Evolutionary conservation across 2,888 invertebrate genomes (phyloP), one percentile per base, ranked within the genome.

Genomic region (Drosophila meridionalis): DNA sequence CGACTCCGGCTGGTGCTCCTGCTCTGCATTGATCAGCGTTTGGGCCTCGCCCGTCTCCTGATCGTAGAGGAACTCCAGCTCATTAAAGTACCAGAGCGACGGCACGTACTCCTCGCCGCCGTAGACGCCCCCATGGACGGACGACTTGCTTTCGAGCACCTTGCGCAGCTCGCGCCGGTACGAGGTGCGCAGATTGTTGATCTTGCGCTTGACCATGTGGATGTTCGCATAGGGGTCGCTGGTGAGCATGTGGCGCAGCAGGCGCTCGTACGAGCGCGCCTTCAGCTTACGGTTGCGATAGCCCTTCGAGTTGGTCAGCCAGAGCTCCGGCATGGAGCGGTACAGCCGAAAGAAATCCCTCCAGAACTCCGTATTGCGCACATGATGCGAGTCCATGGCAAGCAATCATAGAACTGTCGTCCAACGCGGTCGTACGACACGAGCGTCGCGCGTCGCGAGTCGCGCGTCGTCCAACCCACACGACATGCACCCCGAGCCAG

Each of bases 151-250:
- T 0, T 73, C 60, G 20, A 81, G 42, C 28, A 86, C 81, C 52
- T 85, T 85, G 14, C 85, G 82, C 55, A 86, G 40, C 62, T 86
- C 89, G 6, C 85, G 76, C 0, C 87, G 78, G 12, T 88, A 88
- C n/a, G 87, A 84, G 14, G 87, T 84, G 6, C 89, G 82, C 6
- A 89, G 45, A 76, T 87, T 89, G 68, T 87, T 87, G 6, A 89
- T 89, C 40, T 89, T 87, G 0, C 89, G 70, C 58, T 87, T 89
- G 0, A 86, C 68, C 58, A 77, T 67, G 30, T 88, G 79, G 0
- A 81, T 76, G 43, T 85, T 85, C 0, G 73, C 71, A n/a, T 53
- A 3, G 0, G 66, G 59, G 36, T 88, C 79, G 6, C 20, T 28
- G 9, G 32, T 40, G 5, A 72, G 83, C 59, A 85, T 20, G 3